Evolutionary conservation across 1,140 invertebrate species (phyloP), one percentile per base, ranked within the genome.

Genomic region (Cyphomyrmex costatus): DNA sequence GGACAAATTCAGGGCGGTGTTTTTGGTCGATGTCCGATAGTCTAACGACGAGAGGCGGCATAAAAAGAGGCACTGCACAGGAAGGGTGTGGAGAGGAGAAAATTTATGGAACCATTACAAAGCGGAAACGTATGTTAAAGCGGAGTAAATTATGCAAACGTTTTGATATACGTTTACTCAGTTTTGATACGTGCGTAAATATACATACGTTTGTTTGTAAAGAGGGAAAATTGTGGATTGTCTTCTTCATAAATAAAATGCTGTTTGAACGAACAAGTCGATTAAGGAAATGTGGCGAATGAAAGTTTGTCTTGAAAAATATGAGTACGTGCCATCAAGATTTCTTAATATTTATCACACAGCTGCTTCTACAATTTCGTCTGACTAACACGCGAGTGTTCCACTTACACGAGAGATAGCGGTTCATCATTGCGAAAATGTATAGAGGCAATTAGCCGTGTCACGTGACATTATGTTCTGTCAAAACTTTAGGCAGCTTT

Each of bases 391-490:
- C 79, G 24, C 4, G 16, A 30, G 53, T 73, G 24, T 83, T 83
- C 68, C 21, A 74, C 79, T 83, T 74, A 60, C 56, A 14, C 24
- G 36, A 33, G 36, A 73, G 36, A 56, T 71, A 60, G n/a, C 36
- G 79, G 79, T 61, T 83, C 53, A 83, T 83, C 79, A 21, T 74
- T 60, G 56, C 19, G 53, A 74, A 60, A 83, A 83, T 74, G 56
- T 83, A 83, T 74, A 61, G 79, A 42, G n/a, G 79, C 68, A 74
- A 74, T 71, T 83, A 74, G 68, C 36, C 27, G 56, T 49, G 79
- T 83, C 79, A 83, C 14, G 24, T 73, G 79, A 83, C 68, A 83
- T 83, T 83, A 83, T 83, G 79, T 73, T 83, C 79, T 61, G 79
- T 74, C 79, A 83, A 83, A 83, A 83, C 68, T 83, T 83, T 33